Base-by-base conservation (phyloP, 1,140 invertebrate genomes). In the Drosophila bifasciata region DNA sequence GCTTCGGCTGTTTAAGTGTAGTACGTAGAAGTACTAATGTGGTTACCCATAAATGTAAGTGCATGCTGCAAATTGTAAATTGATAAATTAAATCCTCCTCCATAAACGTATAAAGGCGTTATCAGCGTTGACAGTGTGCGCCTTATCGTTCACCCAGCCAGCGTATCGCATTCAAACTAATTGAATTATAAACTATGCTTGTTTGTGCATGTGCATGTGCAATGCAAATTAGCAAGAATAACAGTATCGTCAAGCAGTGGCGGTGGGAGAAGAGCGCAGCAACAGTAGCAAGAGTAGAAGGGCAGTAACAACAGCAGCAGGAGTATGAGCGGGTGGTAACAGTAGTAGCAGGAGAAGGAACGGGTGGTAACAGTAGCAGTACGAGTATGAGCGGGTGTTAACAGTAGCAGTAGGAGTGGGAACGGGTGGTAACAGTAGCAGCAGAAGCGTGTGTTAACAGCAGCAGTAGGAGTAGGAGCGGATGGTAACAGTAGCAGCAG, bases 141-240 rank as follows among this genome's bases (percentile, higher is more conserved):
- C 53, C 66, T 50, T 58, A 62, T 39, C 58, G 49, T 39, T 15
- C 48, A 51, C 63, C 56, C 67, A 40, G 13, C 46, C 16, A 57
- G 48, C 48, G 60, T 79, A 85, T 85, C 76, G 59, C 61, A 85
- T 86, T 80, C 77, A 76, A 86, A 78, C 72, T 88, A 86, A 86
- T 86, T 86, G 57, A 86, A 86, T 88, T 86, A 88, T 66, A 77
- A 80, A 62, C 57, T 49, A 63, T 61, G 56, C 43, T n/a, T 49
- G 46, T 48, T 32, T 60, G 68, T 43, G 68, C 48, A 49, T 53
- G 59, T 57, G 52, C 60, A 74, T 76, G n/a, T n/a, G n/a, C n/a
- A n/a, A n/a, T n/a, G 77, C 64, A 79, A 79, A 79, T 79, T 70
- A 56, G 49, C 40, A 50, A 55, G 32, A 13, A 51, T 25, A 23